Conservation (phyloP, 2,113 vertebrate species). For the Nettapus auritus region DNA sequence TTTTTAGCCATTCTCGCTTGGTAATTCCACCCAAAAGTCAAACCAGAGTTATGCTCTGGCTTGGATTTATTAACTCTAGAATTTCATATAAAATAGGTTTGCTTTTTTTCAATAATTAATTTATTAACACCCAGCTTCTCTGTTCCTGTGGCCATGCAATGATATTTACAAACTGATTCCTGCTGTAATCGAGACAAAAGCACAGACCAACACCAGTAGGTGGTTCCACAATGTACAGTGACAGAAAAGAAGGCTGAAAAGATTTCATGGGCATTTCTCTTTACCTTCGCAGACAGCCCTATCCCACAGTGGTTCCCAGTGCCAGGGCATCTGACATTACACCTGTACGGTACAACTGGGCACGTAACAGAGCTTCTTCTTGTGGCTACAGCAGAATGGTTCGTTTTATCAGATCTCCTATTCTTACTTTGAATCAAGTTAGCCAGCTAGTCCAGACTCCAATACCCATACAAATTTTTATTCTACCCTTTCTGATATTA, state of each 20-base stretch:
- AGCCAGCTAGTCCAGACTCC: background rate
- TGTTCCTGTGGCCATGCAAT: fast-evolving
- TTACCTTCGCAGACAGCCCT: background rate
- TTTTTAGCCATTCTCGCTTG: background rate
- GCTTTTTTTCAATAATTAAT: background rate
- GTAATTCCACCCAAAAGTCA: background rate
- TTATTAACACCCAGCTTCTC: fast-evolving
- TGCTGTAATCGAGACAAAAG: background rate
- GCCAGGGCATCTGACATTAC: background rate
- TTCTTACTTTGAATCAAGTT: background rate
- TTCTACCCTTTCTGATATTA: background rate
- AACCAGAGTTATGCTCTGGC: background rate
- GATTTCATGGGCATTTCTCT: background rate
- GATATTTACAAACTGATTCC: background rate
- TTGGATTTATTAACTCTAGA: background rate
- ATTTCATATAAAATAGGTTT: background rate
- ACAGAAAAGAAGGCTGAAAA: background rate
- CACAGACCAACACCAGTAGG: fast-evolving
- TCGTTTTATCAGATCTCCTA: background rate
- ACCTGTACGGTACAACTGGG: background rate
- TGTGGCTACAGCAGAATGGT: background rate
- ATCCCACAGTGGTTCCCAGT: background rate
- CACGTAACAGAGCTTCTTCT: background rate
- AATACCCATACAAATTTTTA: background rate
- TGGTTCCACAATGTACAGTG: fast-evolving